Base-by-base conservation (phyloP, 2,888 invertebrate species). In the Punctoribates punctum region DNA sequence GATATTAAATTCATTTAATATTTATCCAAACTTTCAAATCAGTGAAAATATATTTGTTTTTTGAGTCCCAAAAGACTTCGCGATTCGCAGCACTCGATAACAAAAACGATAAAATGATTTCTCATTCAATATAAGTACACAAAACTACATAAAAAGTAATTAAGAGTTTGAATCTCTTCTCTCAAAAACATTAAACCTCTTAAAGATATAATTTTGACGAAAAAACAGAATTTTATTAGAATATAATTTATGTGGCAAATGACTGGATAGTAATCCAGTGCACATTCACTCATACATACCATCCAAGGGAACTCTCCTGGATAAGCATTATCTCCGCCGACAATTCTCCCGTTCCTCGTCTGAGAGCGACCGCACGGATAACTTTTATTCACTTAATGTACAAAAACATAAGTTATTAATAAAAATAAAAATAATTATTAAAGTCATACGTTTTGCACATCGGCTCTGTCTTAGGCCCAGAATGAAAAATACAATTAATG, bases 291-390 rank as follows among this genome's bases (percentile, higher is more conserved):
- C 42, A 42, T 67, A 76, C 77, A 75, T 62, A 79, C 79, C 65
- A 76, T 78, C 79, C 79, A 79, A 6, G 79, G 79, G 42, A 76
- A 78, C 70, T 79, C 77, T 15, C 79, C 79, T 9, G 75, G 65
- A n/a, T 73, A 46, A 15, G 77, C 75, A 65, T 74, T 72, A 27
- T 67, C 73, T 13, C 79, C 79, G 67, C 79, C 79, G 48, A 79
- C 77, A n/a, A 79, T 77, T 65, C 79, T 54, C 15, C 74, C 54
- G n/a, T 23, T 67, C 42, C 78, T 23, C 48, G 23, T 48, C 15
- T 72, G 25, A 48, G 42, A 23, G 1, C 72, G 72, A 72, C 72
- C 72, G 38, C 72, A 72, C 38, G 72, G 23, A 48, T 46, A 72
- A 25, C 1, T 46, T 48, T 72, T 42, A 8, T 72, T 72, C 15